phyloP scores from a whole-genome alignment of 1,140 invertebrate genomes.

The Lamellibrachia luymesi region DNA sequence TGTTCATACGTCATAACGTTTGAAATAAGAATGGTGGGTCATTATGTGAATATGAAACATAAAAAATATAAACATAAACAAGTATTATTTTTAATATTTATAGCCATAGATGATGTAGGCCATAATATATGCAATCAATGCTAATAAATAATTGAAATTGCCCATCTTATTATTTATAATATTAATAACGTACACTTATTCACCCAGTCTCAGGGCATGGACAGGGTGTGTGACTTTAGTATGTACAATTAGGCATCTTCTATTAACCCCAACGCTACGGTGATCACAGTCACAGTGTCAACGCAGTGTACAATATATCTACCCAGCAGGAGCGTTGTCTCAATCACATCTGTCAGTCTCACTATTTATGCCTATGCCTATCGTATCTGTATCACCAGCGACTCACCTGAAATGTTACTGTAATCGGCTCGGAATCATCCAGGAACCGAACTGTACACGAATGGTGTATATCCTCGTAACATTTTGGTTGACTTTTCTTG shows the following conservation, averaged over 20 bases:
- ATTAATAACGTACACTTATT: too few relatives aligned
- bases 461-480: constrained; percentile 68
- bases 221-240: background rate
- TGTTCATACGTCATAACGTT: too few relatives aligned
- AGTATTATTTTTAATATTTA: too few relatives aligned
- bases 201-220: too few relatives aligned
- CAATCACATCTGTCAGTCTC: background rate
- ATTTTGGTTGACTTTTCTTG: constrained; percentile 12
- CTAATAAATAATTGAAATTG: too few relatives aligned
- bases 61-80: too few relatives aligned
- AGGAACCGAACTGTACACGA: constrained; percentile 90
- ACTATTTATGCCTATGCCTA: background rate
- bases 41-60: too few relatives aligned
- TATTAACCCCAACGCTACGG: background rate
- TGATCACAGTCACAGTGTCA: background rate
- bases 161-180: too few relatives aligned
- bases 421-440: constrained; percentile 90
- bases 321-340: background rate
- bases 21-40: too few relatives aligned
- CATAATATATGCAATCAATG: too few relatives aligned
- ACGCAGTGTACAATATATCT: background rate
- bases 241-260: background rate
- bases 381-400: background rate
- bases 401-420: constrained; percentile 90
- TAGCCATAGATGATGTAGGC: too few relatives aligned